Percentiles rank a stretch among this genome's conserved stretches.
Evolutionary conservation across 2,888 invertebrate genomes (phyloP).

Genomic region (Macrophya alboannulata): DNA sequence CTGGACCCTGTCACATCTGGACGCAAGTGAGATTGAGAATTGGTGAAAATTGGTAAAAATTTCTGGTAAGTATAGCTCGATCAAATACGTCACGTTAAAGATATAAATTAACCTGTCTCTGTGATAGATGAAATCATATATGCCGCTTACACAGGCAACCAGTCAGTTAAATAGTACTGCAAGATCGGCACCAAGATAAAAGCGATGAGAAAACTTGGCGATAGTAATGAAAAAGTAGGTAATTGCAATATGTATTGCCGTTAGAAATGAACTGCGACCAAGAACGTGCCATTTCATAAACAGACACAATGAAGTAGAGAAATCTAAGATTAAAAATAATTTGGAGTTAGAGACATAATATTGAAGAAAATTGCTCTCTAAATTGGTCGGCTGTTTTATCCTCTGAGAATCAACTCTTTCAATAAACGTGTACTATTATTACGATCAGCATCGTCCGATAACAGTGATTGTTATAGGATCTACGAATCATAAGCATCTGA

Average conservation of each 20-base stretch:
- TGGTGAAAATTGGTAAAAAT: not conserved
- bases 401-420: not conserved
- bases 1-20: not conserved
- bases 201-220: not conserved
- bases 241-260: constrained; percentile 14
- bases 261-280: not conserved
- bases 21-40: not conserved
- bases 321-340: constrained; percentile 2
- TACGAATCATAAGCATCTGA: not conserved
- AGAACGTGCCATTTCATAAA: not conserved
- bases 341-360: not conserved
- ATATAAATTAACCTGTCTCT: not conserved
- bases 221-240: not conserved
- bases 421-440: not conserved
- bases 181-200: not conserved
- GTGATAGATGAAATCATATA: not conserved
- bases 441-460: not conserved
- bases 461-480: not conserved
- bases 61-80: not conserved
- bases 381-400: not conserved
- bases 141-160: not conserved
- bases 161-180: not conserved
- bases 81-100: not conserved
- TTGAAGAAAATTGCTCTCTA: not conserved
- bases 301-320: not conserved